Evolutionary conservation across 1,140 invertebrate genomes (phyloP).

Genomic region (Hylyphantes graminicola): DNA sequence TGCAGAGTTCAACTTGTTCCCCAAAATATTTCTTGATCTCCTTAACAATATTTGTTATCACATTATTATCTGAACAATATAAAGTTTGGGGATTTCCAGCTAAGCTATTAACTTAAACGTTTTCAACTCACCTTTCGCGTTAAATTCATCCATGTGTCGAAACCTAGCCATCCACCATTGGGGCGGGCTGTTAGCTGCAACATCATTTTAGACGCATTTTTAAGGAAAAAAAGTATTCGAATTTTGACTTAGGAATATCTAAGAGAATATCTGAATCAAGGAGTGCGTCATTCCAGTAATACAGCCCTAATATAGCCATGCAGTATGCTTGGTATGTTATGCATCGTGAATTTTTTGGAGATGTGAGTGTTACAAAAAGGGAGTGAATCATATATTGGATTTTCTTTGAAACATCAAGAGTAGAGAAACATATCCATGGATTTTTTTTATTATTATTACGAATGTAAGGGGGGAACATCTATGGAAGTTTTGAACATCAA

Average conservation of each 20-base stretch:
- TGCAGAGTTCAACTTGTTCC: too few relatives aligned
- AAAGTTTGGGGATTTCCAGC: background rate
- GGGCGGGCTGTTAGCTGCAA: conserved; percentile 54
- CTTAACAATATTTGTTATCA: background rate
- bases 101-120: background rate
- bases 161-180: conserved; percentile 53
- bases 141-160: conserved; percentile 54
- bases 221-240: background rate
- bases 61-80: background rate
- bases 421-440: too few relatives aligned
- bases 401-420: too few relatives aligned
- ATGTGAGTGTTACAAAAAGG: too few relatives aligned
- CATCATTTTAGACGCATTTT: conserved; percentile 42
- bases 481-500: too few relatives aligned
- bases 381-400: too few relatives aligned
- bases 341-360: too few relatives aligned
- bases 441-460: too few relatives aligned
- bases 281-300: conserved; percentile 41
- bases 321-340: background rate
- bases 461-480: too few relatives aligned
- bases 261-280: background rate
- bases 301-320: conserved; percentile 45
- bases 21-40: too few relatives aligned
- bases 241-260: background rate
- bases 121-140: conserved; percentile 46